A percentile compares a stretch with the other conserved stretches of the same genome.
Conservation (phyloP, 2,797 vertebrate genomes). For the Pangasius mekongensis region DNA sequence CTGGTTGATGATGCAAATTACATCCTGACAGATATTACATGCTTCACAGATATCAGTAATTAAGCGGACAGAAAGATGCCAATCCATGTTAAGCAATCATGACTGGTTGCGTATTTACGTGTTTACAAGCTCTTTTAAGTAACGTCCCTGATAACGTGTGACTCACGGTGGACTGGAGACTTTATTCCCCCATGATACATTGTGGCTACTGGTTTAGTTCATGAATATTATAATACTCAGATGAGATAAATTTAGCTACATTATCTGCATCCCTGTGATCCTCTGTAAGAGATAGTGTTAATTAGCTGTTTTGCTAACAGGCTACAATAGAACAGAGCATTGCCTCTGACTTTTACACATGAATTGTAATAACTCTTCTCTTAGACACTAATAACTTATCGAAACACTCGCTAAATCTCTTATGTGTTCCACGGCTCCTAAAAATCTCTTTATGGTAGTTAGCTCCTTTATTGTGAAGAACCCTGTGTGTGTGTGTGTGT, state of each 20-base stretch:
- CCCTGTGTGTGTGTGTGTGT: constrained; percentile 2
- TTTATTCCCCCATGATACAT: background rate
- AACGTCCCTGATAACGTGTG: no score
- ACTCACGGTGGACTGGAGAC: background rate
- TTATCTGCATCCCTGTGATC: background rate
- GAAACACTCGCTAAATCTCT: no score
- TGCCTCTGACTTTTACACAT: no score
- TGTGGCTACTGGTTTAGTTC: background rate
- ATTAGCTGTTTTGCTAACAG: background rate
- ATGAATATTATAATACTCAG: background rate
- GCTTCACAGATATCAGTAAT: background rate
- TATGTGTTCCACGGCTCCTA: no score
- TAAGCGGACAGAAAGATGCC: background rate
- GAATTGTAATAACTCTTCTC: background rate
- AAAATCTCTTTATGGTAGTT: no score
- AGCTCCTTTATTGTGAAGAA: background rate
- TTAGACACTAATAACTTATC: background rate
- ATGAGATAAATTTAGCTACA: background rate
- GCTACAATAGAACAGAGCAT: background rate
- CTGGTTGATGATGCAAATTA: background rate
- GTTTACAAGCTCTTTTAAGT: background rate
- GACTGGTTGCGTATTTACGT: background rate
- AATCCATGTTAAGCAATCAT: background rate
- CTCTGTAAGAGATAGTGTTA: background rate
- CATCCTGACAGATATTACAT: background rate